Conservation (phyloP, 1,140 invertebrate genomes). For the Oreohelix idahoensis region DNA sequence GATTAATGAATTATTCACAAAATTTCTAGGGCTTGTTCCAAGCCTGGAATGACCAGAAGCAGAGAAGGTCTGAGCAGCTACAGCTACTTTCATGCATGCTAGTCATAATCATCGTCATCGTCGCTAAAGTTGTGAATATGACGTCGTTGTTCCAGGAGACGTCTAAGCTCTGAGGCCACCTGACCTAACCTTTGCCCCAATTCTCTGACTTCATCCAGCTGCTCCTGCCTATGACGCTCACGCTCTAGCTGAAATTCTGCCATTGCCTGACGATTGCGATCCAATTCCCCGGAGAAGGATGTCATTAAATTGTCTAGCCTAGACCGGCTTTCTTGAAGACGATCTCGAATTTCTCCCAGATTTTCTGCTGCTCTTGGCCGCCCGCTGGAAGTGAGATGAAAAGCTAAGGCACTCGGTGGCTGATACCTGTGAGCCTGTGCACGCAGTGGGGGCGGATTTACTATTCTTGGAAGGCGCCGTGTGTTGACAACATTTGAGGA, state of each 20-base stretch:
- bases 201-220: constrained; percentile 63
- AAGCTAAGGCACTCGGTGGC: neutral
- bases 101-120: constrained; percentile 27
- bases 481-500: constrained; percentile 11
- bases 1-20: too few relatives aligned
- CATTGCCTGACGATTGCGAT: constrained; percentile 58
- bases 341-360: constrained; percentile 51
- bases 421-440: neutral
- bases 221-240: constrained; percentile 60
- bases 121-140: constrained; percentile 40
- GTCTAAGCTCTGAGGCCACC: constrained; percentile 61
- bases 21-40: neutral
- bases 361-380: constrained; percentile 22
- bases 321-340: constrained; percentile 59
- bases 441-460: constrained; percentile 5
- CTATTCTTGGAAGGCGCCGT: constrained; percentile 25
- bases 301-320: constrained; percentile 61
- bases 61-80: neutral
- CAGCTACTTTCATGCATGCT: neutral
- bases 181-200: constrained; percentile 62
- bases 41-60: neutral
- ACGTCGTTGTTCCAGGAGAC: constrained; percentile 55
- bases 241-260: constrained; percentile 59
- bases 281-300: constrained; percentile 57
- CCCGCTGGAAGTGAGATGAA: neutral